Conservation (phyloP, 2,797 vertebrate species). For the Oreochromis mossambicus region DNA sequence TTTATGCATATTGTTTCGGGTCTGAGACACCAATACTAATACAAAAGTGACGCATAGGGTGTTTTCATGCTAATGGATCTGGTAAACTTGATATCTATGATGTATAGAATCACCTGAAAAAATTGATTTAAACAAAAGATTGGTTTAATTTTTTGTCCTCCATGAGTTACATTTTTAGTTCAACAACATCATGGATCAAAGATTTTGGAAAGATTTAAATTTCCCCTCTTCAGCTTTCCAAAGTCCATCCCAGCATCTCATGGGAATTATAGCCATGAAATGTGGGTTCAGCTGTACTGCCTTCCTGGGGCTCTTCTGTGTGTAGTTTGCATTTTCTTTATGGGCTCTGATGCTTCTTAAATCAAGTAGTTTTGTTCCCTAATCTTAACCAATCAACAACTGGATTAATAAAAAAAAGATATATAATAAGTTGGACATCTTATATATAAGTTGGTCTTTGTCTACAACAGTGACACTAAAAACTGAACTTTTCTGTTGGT, state of each 20-base stretch:
- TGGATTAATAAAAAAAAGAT: neutral
- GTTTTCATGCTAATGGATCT: neutral
- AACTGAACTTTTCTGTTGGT: neutral
- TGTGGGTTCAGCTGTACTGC: neutral
- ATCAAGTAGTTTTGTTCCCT: neutral
- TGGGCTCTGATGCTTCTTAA: neutral
- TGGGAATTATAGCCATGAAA: neutral
- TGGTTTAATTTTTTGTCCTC: neutral
- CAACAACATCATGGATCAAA: neutral
- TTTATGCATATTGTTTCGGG: neutral
- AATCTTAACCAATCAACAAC: neutral
- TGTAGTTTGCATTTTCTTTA: neutral
- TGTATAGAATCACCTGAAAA: neutral
- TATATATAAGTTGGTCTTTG: neutral
- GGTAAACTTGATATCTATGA: neutral
- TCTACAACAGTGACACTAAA: neutral
- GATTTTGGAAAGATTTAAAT: neutral
- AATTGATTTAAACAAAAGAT: neutral
- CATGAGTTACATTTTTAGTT: neutral
- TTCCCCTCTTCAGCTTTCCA: slow-evolving; percentile 3
- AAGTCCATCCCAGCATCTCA: slow-evolving; percentile 6
- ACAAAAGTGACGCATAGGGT: neutral
- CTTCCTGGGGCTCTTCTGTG: neutral
- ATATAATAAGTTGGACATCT: neutral
- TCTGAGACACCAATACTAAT: neutral